Conservation (phyloP, 2,113 vertebrate species). For the Dipodomys merriami region DNA sequence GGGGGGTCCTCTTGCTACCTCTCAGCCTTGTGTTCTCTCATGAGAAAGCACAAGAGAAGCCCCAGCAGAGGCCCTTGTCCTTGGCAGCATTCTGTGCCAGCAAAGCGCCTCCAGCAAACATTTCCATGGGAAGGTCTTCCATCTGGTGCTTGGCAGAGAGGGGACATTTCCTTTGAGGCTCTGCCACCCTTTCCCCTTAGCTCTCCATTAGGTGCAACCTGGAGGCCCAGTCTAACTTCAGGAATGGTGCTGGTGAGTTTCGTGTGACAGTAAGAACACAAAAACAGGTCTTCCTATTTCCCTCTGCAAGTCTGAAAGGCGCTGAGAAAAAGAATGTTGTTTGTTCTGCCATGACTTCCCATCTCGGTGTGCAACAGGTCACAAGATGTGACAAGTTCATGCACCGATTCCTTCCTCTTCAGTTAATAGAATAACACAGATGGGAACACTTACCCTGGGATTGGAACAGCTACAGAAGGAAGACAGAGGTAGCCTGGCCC, state of each 20-base stretch:
- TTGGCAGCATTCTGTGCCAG: slow-evolving; percentile 82
- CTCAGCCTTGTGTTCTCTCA: slow-evolving; percentile 7
- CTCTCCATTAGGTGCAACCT: slow-evolving; percentile 79
- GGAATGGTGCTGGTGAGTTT: slow-evolving; percentile 63
- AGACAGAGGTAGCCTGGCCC: slow-evolving; percentile 51
- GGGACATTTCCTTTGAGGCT: slow-evolving; percentile 83
- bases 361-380: slow-evolving; percentile 84
- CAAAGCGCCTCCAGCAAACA: slow-evolving; percentile 82
- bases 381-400: slow-evolving; percentile 86
- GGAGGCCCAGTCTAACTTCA: slow-evolving; percentile 75
- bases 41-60: slow-evolving; percentile 58
- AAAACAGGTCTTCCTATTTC: slow-evolving; percentile 26
- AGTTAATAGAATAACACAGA: slow-evolving; percentile 89
- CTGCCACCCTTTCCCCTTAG: slow-evolving; percentile 75
- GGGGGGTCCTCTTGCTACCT: background rate
- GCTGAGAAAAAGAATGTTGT: slow-evolving; percentile 77
- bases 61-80: slow-evolving; percentile 66
- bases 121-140: slow-evolving; percentile 87
- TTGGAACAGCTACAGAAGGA: slow-evolving; percentile 64
- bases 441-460: slow-evolving; percentile 85
- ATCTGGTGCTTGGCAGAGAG: slow-evolving; percentile 85
- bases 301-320: background rate
- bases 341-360: slow-evolving; percentile 79
- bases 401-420: slow-evolving; percentile 84
- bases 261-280: slow-evolving; percentile 42